These are phyloP conservation scores for Cladorhizidae sp. DNA, from an alignment of 37 sponge, comb jelly and placozoan genomes.

Conservation along the genomic window DNA sequence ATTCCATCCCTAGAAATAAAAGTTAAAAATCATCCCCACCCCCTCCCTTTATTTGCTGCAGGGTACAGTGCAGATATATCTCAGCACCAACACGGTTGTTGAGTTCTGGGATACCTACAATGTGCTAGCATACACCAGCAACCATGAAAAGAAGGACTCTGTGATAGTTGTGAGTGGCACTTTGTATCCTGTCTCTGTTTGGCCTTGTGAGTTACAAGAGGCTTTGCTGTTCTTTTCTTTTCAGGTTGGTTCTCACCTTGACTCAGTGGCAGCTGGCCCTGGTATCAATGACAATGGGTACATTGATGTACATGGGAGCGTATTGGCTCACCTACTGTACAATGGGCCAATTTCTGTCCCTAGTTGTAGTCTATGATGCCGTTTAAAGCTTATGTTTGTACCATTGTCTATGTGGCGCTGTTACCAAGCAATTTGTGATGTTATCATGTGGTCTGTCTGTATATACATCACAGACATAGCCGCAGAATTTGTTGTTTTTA, in stretches of 20 bases:
- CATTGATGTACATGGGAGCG: not conserved
- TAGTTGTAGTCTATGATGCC: too few relatives aligned
- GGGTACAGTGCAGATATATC: conserved; percentile 5
- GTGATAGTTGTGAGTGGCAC: conserved; percentile 69
- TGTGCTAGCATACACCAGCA: conserved; percentile 64
- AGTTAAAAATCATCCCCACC: too few relatives aligned
- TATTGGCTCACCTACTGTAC: too few relatives aligned
- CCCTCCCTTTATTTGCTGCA: not conserved
- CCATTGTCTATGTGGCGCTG: too few relatives aligned
- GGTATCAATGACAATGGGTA: conserved; percentile 94
- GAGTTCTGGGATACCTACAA: conserved; percentile 62
- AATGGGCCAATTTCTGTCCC: too few relatives aligned
- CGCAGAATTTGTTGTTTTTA: too few relatives aligned
- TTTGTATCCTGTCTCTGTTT: too few relatives aligned
- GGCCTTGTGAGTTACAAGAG: not conserved
- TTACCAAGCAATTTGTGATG: too few relatives aligned
- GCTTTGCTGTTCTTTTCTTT: not conserved
- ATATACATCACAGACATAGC: too few relatives aligned
- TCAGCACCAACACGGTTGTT: conserved; percentile 48
- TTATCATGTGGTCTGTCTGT: too few relatives aligned
- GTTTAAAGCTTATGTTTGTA: too few relatives aligned
- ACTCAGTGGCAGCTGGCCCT: conserved; percentile 84
- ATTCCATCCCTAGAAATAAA: too few relatives aligned
- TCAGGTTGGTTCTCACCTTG: conserved; percentile 84
- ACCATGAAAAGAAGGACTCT: conserved; percentile 15